Percentiles rank a stretch among this genome's conserved stretches.
Conservation (phyloP, 1,140 invertebrate genomes). For the Hyphantria cunea region DNA sequence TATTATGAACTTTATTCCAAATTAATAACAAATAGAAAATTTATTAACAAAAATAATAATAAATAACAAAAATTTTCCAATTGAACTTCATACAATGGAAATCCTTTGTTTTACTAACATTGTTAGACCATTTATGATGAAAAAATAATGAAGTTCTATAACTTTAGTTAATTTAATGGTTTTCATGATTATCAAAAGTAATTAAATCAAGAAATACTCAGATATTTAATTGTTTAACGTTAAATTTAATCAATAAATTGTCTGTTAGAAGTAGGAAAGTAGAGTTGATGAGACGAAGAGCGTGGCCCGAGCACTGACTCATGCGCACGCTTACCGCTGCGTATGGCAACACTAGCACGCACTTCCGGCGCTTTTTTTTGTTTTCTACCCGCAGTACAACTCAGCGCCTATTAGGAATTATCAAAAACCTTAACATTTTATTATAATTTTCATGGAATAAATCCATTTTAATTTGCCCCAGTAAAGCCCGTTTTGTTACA, state of each 20-base stretch:
- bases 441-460: conserved; percentile 50
- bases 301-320: conserved; percentile 23
- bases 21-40: too few species aligned
- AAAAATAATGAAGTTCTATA: not conserved
- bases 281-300: not conserved
- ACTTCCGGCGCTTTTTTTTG: conserved; percentile 61
- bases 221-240: not conserved
- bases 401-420: conserved; percentile 72
- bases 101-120: not conserved
- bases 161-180: too few species aligned
- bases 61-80: too few species aligned
- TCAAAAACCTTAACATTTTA: conserved; percentile 70
- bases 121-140: not conserved
- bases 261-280: not conserved
- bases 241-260: conserved; percentile 10
- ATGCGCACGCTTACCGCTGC: conserved; percentile 55
- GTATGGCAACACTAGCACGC: conserved; percentile 68
- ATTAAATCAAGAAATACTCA: too few species aligned
- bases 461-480: conserved; percentile 49
- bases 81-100: not conserved
- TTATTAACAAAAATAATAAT: too few species aligned
- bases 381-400: conserved; percentile 57
- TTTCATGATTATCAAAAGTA: too few species aligned
- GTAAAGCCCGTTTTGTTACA: conserved; percentile 8
- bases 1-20: too few species aligned